phyloP scores from a whole-genome alignment of 2,888 invertebrate genomes.

The Thymelicus lineola region DNA sequence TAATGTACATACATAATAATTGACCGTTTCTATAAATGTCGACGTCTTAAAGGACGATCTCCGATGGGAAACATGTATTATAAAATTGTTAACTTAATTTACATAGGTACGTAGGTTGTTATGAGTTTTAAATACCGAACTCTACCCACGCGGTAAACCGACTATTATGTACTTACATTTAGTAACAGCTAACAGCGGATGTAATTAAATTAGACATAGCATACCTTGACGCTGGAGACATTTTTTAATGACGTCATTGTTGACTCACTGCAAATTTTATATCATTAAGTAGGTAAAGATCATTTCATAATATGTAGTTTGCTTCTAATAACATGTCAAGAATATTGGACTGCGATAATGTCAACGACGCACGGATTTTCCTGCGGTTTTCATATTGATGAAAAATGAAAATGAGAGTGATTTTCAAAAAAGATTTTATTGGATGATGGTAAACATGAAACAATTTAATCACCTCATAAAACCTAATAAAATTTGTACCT shows the following conservation, averaged over 20 bases:
- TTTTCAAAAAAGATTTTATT: too few species aligned
- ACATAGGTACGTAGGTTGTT: slow-evolving; percentile 2
- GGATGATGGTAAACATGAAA: too few species aligned
- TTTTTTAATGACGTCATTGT: background rate
- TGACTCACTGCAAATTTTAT: background rate
- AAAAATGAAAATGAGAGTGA: too few species aligned
- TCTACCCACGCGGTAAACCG: background rate
- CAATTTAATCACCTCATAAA: too few species aligned
- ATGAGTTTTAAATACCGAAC: slow-evolving; percentile 5
- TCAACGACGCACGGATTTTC: too few species aligned
- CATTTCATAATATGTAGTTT: too few species aligned
- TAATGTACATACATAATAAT: too few species aligned
- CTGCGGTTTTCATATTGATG: too few species aligned
- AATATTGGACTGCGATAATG: too few species aligned
- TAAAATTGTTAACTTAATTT: background rate
- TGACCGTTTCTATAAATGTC: too few species aligned
- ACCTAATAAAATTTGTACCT: too few species aligned
- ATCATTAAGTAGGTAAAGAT: too few species aligned
- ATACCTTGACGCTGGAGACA: background rate
- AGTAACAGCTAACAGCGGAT: background rate
- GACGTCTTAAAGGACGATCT: background rate
- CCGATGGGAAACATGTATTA: background rate
- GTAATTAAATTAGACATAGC: background rate
- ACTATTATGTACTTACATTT: slow-evolving; percentile 1
- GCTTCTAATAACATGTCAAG: background rate